These are phyloP conservation scores for Eristalis pertinax DNA, from an alignment of 2,888 invertebrate genomes.

Conservation along the genomic window DNA sequence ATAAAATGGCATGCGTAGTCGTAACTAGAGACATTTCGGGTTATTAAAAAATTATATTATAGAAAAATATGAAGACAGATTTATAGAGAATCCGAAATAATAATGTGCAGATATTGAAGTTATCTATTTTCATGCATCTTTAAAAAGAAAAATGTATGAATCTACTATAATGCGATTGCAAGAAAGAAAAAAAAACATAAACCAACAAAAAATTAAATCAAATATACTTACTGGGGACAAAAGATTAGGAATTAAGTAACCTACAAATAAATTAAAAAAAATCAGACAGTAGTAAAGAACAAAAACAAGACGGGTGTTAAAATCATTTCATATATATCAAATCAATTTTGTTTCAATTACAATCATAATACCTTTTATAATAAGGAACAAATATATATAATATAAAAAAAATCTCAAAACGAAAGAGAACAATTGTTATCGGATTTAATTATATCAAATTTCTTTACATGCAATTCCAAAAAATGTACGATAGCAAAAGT, in stretches of 20 bases:
- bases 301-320: slow-evolving; percentile 69
- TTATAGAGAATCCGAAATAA: background rate
- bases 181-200: slow-evolving; percentile 25
- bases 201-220: slow-evolving; percentile 50
- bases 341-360: slow-evolving; percentile 20
- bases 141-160: background rate
- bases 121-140: background rate
- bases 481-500: slow-evolving; percentile 8
- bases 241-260: slow-evolving; percentile 82
- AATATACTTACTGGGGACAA: slow-evolving; percentile 75
- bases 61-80: background rate
- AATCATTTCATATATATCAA: slow-evolving; percentile 52
- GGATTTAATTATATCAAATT: slow-evolving; percentile 22
- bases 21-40: background rate
- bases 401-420: background rate
- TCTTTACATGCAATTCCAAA: slow-evolving; percentile 46
- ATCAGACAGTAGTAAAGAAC: slow-evolving; percentile 73
- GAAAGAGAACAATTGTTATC: slow-evolving; percentile 22
- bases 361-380: slow-evolving; percentile 5
- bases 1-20: background rate
- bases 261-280: slow-evolving; percentile 81
- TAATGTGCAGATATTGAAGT: no score
- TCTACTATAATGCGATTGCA: background rate
- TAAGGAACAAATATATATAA: slow-evolving; percentile 13
- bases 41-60: background rate